Evolutionary conservation across 2,797 vertebrate genomes (phyloP).

Genomic region (Characodon lateralis): DNA sequence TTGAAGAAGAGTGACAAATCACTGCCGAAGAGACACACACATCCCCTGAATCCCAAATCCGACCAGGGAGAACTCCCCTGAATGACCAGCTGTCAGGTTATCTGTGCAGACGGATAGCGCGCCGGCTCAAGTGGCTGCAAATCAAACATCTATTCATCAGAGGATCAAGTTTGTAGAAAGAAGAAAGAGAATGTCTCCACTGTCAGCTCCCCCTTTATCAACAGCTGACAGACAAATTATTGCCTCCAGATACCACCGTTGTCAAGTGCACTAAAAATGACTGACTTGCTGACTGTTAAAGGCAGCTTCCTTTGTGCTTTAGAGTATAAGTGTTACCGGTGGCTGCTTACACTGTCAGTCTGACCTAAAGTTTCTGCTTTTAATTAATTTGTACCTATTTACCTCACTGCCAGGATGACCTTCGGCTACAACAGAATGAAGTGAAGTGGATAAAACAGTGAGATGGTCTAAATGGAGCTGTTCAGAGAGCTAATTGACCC

Average conservation of each 20-base stretch:
- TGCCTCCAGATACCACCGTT: conserved; percentile 25
- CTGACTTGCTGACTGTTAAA: conserved; percentile 9
- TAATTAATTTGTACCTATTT: conserved; percentile 23
- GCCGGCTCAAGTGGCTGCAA: neutral
- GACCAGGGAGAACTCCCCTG: neutral
- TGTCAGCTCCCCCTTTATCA: conserved; percentile 36
- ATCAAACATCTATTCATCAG: conserved; percentile 1
- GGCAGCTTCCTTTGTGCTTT: conserved; percentile 22
- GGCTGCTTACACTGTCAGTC: conserved; percentile 11
- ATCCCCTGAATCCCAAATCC: conserved; percentile 22
- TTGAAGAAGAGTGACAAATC: conserved; percentile 28
- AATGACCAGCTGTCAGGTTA: conserved; percentile 24
- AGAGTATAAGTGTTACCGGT: neutral
- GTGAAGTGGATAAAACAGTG: neutral
- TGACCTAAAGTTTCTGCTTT: conserved; percentile 28
- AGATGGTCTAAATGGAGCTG: neutral
- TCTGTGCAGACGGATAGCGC: neutral
- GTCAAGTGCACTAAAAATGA: conserved; percentile 28
- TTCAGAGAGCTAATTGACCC: neutral
- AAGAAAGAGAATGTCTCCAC: neutral
- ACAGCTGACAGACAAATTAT: conserved; percentile 42
- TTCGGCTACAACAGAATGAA: conserved; percentile 8
- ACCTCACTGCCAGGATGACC: conserved; percentile 11
- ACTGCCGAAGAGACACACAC: conserved; percentile 3
- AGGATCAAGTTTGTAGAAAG: conserved; percentile 4